Percentiles rank a stretch among this genome's conserved stretches.
Conservation (phyloP, 2,888 invertebrate species). For the Bimastos eiseni region DNA sequence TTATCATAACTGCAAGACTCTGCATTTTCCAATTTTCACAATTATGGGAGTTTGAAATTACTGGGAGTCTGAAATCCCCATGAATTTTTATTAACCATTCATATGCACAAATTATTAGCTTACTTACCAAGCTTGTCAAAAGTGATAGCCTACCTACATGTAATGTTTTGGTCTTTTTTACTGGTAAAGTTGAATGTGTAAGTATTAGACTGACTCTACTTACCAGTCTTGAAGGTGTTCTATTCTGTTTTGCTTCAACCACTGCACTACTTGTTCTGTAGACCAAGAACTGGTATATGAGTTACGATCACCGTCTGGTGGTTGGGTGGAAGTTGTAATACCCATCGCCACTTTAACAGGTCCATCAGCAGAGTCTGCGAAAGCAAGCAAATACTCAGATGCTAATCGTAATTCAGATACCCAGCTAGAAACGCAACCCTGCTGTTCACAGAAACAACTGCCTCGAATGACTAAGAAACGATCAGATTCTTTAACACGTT, state of each 20-base stretch:
- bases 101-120: background rate
- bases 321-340: background rate
- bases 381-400: too few species aligned
- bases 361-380: slow-evolving; percentile 15
- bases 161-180: background rate
- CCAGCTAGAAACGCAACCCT: too few species aligned
- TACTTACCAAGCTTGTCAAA: background rate
- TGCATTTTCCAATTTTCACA: too few species aligned
- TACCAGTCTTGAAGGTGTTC: slow-evolving; percentile 28
- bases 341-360: background rate
- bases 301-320: background rate
- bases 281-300: background rate
- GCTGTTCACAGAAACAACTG: too few species aligned
- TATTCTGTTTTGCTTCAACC: slow-evolving; percentile 31
- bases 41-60: too few species aligned
- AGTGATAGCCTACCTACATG: background rate
- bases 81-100: background rate
- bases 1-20: too few species aligned
- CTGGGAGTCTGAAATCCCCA: too few species aligned
- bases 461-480: too few species aligned
- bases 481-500: too few species aligned
- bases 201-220: background rate
- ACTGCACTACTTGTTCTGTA: slow-evolving; percentile 21
- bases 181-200: background rate
- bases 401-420: too few species aligned